Percentiles rank a stretch among this genome's conserved stretches.
phyloP scores from a whole-genome alignment of 1,140 invertebrate genomes.

The Papilio dardanus region DNA sequence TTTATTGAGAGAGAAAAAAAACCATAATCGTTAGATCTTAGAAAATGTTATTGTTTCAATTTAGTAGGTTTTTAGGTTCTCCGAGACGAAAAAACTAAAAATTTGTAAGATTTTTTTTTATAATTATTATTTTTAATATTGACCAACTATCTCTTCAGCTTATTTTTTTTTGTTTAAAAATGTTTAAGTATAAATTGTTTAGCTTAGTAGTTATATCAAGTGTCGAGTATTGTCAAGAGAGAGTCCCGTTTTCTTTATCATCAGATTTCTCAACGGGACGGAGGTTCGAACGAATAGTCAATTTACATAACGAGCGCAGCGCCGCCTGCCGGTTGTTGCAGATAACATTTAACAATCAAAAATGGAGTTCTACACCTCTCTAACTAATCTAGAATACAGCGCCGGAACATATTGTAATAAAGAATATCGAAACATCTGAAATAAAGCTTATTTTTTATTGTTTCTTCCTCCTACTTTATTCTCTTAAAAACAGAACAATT shows the following conservation, averaged over 20 bases:
- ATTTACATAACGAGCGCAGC: constrained; percentile 16
- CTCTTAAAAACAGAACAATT: too few relatives aligned
- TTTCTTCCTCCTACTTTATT: too few relatives aligned
- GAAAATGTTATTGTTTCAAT: too few relatives aligned
- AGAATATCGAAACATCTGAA: too few relatives aligned
- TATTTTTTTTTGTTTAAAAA: background rate
- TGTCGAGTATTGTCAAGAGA: constrained; percentile 13
- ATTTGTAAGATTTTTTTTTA: too few relatives aligned
- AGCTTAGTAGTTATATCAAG: background rate
- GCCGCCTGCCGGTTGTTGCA: constrained; percentile 9
- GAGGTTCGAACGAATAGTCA: constrained; percentile 18
- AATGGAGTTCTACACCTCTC: background rate
- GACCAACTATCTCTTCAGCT: background rate
- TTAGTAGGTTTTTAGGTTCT: too few relatives aligned
- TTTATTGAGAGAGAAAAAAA: background rate
- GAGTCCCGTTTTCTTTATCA: constrained; percentile 22
- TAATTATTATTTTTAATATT: too few relatives aligned
- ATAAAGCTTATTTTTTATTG: too few relatives aligned
- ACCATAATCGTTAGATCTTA: background rate
- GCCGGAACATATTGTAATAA: too few relatives aligned
- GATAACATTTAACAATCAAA: constrained; percentile 9
- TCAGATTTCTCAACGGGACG: constrained; percentile 19
- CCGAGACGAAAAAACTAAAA: too few relatives aligned
- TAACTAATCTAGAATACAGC: background rate
- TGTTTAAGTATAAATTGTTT: background rate